Evolutionary conservation across 2,113 vertebrate species (phyloP).

Genomic region (Charina bottae): DNA sequence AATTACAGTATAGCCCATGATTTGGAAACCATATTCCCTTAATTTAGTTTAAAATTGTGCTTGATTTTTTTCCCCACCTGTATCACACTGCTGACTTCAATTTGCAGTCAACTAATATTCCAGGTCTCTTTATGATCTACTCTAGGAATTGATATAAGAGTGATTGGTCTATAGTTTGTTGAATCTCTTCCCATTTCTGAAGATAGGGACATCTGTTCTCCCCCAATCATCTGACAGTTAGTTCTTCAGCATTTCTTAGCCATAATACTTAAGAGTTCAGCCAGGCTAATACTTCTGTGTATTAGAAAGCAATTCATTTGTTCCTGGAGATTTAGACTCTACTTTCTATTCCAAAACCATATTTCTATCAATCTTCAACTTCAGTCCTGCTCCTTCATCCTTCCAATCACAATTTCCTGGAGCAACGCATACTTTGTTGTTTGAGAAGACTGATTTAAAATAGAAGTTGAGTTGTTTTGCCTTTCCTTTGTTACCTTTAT

Average conservation of each 20-base stretch:
- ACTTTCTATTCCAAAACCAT: not conserved
- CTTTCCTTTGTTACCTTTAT: not conserved
- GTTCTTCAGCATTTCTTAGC: not conserved
- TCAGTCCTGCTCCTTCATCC: not conserved
- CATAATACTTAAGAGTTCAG: not conserved
- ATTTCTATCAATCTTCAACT: not conserved
- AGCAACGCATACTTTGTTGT: not conserved
- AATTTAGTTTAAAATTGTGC: not conserved
- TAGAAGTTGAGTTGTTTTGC: not conserved
- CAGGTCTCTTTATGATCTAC: not conserved
- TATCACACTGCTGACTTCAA: not conserved
- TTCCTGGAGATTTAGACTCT: not conserved
- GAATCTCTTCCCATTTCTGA: not conserved
- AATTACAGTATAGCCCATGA: not conserved
- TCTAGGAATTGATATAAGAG: not conserved
- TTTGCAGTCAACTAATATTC: not conserved
- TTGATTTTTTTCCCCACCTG: not conserved
- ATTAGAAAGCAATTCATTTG: not conserved
- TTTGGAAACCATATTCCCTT: not conserved
- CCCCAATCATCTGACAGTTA: not conserved
- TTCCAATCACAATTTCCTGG: not conserved
- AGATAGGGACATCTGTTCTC: not conserved
- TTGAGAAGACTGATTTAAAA: not conserved
- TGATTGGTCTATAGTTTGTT: not conserved
- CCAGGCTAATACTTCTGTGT: not conserved